Percentiles rank a stretch among this genome's conserved stretches.
Evolutionary conservation across 2,888 invertebrate species (phyloP).

Genomic region (Euproctis similis): DNA sequence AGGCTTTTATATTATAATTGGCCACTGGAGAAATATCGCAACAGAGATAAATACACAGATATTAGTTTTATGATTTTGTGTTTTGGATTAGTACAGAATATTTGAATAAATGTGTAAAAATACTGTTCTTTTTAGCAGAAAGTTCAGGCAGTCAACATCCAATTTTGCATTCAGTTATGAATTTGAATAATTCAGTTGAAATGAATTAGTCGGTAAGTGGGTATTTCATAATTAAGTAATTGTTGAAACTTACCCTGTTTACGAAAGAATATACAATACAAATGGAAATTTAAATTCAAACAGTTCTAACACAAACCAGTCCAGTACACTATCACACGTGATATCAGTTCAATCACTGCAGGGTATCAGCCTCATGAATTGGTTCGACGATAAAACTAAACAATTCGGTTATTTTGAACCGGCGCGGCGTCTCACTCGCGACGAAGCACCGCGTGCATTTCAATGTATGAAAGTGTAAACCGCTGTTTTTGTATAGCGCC

Average conservation of each 20-base stretch:
- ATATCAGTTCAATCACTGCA: conserved; percentile 37
- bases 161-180: too few species aligned
- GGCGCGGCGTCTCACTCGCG: conserved; percentile 59
- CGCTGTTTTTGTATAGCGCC: conserved; percentile 71
- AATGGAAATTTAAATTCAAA: conserved; percentile 4
- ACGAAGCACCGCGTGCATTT: conserved; percentile 69
- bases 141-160: too few species aligned
- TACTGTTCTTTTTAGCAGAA: too few species aligned
- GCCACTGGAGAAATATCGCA: too few species aligned
- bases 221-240: too few species aligned
- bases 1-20: too few species aligned
- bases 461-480: conserved; percentile 73
- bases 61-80: too few species aligned
- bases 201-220: too few species aligned
- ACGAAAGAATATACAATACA: conserved; percentile 9
- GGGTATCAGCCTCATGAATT: conserved; percentile 39
- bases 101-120: too few species aligned
- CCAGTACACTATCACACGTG: conserved; percentile 36
- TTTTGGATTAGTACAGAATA: too few species aligned
- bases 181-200: too few species aligned
- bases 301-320: conserved; percentile 18
- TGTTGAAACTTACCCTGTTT: conserved; percentile 18
- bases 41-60: too few species aligned
- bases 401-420: conserved; percentile 56
- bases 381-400: conserved; percentile 47